Base-by-base conservation (phyloP, 2,113 vertebrate genomes). In the Vimba vimba region DNA sequence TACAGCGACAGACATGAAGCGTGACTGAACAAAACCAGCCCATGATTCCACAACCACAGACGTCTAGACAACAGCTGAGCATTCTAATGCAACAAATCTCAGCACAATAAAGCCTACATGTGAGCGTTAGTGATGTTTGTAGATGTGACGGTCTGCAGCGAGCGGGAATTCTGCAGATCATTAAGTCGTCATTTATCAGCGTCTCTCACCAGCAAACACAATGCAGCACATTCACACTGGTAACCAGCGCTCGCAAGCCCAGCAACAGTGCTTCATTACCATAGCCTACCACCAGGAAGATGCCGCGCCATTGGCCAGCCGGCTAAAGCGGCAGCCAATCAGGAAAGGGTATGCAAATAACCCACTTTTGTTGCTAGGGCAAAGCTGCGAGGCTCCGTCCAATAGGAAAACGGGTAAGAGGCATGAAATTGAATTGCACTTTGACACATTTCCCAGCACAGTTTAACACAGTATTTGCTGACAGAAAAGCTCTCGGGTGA, bases 251-350 rank as follows among this genome's bases (percentile, higher is more conserved):
- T 91, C 89, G 85, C 92, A 89, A 94, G 91, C 96, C 95, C 96
- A 96, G 96, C 96, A 97, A 97, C 96, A 97, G 96, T 94, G 86
- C 90, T 93, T 95, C 91, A 96, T 97, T 96, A 97, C 96, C 96
- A 97, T 96, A 96, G 95, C 96, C 96, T 96, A 96, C 95, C 96
- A 95, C 93, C 86, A 91, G 88, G 89, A 89, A 55, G 68, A 87
- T 90, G 85, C 90, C 87, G 81, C 85, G 87, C 79, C 89, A 97
- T 97, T 97, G 96, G 96, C 88, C 88, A 76, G 76, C 88, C 23
- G 47, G 89, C 82, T 78, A 30, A 89, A 81, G 84, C 9, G 10
- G 82, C n/a, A 82, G 80, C 96, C 95, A 97, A 97, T 96, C 94
- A 76, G 84, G 90, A 85, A 19, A 83, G 87, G 89, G 80, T 94